Evolutionary conservation across 2,113 vertebrate species (phyloP).

Genomic region (Neoarius graeffei): DNA sequence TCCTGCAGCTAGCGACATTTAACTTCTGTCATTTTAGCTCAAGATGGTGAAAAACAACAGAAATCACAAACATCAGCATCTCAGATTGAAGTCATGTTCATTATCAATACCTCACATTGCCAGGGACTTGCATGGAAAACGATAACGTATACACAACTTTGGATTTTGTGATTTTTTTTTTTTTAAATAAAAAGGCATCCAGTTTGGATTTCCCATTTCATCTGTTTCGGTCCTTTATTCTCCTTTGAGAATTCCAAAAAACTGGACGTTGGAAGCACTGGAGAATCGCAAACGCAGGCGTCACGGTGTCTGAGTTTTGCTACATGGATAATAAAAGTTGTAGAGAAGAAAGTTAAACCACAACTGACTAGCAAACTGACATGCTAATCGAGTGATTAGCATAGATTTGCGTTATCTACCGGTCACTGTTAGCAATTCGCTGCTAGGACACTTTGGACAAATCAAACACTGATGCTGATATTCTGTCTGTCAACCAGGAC

Average conservation of each 20-base stretch:
- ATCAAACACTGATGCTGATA: neutral
- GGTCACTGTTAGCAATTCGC: neutral
- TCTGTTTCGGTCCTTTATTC: neutral
- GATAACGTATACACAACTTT: neutral
- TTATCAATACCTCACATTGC: neutral
- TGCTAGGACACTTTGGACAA: neutral
- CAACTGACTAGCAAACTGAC: neutral
- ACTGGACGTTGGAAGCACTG: conserved; percentile 50
- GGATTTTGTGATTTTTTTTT: too few relatives aligned
- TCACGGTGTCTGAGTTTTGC: neutral
- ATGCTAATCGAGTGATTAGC: neutral
- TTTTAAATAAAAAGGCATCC: conserved; percentile 8
- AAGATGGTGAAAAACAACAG: neutral
- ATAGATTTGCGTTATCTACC: neutral
- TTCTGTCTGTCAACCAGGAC: neutral
- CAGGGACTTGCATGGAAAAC: conserved; percentile 5
- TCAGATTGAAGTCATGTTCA: neutral
- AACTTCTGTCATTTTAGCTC: neutral
- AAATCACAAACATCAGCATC: neutral
- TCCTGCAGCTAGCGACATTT: neutral
- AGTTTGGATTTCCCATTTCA: neutral
- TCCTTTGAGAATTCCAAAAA: neutral
- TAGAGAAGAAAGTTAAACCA: neutral
- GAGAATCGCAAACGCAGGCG: conserved; percentile 39
- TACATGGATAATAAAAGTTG: neutral